Evolutionary conservation across 2,888 invertebrate genomes (phyloP).

Genomic region (Andrena bicolor): DNA sequence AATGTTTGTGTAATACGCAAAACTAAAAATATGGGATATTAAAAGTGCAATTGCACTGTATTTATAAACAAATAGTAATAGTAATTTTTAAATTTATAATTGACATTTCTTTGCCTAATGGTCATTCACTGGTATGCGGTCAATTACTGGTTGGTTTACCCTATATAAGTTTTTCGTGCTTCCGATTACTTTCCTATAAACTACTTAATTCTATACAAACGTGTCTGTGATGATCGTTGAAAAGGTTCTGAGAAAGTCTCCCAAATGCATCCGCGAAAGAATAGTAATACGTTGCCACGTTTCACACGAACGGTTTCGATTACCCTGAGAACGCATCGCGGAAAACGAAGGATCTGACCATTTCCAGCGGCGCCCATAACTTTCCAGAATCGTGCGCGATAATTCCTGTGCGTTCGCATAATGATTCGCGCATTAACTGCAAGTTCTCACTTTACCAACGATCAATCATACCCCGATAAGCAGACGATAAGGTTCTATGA

Average conservation of each 20-base stretch:
- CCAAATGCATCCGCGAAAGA: neutral
- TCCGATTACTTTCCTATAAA: too few relatives aligned
- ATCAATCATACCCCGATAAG: conserved; percentile 56
- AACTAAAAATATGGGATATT: too few relatives aligned
- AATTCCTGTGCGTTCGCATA: conserved; percentile 43
- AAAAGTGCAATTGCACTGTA: too few relatives aligned
- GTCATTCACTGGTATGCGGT: too few relatives aligned
- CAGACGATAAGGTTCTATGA: conserved; percentile 41
- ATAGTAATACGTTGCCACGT: neutral
- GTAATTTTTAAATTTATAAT: too few relatives aligned
- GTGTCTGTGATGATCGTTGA: too few relatives aligned
- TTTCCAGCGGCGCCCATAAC: conserved; percentile 44
- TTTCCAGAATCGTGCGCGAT: conserved; percentile 21
- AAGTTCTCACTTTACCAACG: conserved; percentile 52
- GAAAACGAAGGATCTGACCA: conserved; percentile 39
- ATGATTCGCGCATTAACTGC: conserved; percentile 54
- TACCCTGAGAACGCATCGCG: conserved; percentile 31
- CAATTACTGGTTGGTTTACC: too few relatives aligned
- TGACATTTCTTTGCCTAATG: too few relatives aligned
- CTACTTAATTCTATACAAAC: too few relatives aligned
- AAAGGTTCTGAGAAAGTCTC: neutral
- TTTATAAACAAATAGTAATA: too few relatives aligned
- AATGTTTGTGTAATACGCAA: too few relatives aligned
- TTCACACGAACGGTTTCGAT: conserved; percentile 41
- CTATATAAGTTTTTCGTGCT: too few relatives aligned